Evolutionary conservation across 2,113 vertebrate genomes (phyloP).

Genomic region (Bubo scandiacus): DNA sequence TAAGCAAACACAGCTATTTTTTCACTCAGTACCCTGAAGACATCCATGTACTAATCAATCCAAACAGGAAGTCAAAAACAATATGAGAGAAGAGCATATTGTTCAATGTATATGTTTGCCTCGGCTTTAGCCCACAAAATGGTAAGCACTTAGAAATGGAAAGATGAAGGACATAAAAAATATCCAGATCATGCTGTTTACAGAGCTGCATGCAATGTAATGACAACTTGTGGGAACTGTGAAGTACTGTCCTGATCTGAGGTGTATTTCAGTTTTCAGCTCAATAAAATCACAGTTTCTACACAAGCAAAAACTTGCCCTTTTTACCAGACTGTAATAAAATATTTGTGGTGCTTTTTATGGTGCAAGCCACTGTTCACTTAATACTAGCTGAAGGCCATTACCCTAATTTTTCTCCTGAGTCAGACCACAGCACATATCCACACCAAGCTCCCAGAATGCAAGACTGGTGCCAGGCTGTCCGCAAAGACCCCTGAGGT

Average conservation of each 20-base stretch:
- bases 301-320: neutral
- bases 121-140: neutral
- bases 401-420: neutral
- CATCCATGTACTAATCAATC: neutral
- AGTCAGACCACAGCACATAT: neutral
- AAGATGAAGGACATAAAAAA: neutral
- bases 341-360: neutral
- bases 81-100: neutral
- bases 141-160: neutral
- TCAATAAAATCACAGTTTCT: neutral
- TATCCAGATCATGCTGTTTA: neutral
- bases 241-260: neutral
- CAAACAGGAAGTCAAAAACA: neutral
- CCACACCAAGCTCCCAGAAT: neutral
- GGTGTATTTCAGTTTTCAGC: neutral
- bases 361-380: neutral
- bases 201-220: neutral
- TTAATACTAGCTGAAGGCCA: neutral
- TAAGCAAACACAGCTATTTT: neutral
- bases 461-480: neutral
- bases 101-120: neutral
- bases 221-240: neutral
- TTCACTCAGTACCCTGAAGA: fast-evolving
- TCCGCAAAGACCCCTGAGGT: neutral
- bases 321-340: neutral